Conservation (phyloP, 2,888 invertebrate species). For the Furcula furcula region DNA sequence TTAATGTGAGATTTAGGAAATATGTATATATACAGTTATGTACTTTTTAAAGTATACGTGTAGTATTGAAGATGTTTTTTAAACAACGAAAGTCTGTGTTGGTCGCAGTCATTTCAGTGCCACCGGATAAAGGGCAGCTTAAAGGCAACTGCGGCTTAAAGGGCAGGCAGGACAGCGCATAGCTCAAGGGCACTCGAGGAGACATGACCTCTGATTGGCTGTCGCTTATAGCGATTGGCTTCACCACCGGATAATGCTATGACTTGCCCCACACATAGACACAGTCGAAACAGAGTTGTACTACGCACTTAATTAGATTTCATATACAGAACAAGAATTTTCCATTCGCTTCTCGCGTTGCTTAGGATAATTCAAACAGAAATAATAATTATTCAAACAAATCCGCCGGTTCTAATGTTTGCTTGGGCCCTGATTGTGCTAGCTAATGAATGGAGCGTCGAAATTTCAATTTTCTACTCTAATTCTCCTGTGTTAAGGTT, state of each 20-base stretch:
- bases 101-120: no score
- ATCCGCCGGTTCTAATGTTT: slow-evolving; percentile 53
- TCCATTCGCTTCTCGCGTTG: slow-evolving; percentile 45
- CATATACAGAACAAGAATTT: slow-evolving; percentile 41
- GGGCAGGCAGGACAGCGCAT: no score
- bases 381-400: slow-evolving; percentile 65
- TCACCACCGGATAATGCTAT: neutral
- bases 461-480: slow-evolving; percentile 32
- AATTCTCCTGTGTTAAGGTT: slow-evolving; percentile 23
- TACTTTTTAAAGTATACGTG: no score
- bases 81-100: no score
- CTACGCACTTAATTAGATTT: slow-evolving; percentile 40
- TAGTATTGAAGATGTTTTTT: no score
- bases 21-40: no score
- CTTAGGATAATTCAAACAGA: slow-evolving; percentile 55
- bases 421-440: slow-evolving; percentile 61
- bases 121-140: no score
- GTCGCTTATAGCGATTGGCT: no score
- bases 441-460: slow-evolving; percentile 42
- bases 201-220: no score
- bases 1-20: no score
- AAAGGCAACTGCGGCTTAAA: no score
- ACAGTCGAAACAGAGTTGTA: slow-evolving; percentile 8
- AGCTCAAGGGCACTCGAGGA: no score
- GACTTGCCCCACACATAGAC: neutral